These are phyloP conservation scores for Pantala flavescens DNA, from an alignment of 1,140 invertebrate species.

Conservation along the genomic window DNA sequence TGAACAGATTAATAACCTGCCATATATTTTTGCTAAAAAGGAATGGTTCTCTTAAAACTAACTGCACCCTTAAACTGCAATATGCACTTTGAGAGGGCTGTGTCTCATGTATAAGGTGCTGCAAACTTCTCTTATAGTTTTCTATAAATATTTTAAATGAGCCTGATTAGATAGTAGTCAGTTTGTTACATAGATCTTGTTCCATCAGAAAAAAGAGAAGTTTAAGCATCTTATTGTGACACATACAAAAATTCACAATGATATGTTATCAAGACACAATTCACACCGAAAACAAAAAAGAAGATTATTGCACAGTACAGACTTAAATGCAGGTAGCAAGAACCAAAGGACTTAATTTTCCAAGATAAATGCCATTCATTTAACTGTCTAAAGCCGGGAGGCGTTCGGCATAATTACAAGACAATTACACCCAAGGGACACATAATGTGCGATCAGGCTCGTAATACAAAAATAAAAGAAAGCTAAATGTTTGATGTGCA, in stretches of 20 bases:
- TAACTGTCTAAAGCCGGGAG: background rate
- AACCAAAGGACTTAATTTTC: conserved; percentile 17
- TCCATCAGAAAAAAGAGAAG: conserved; percentile 15
- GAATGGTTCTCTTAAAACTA: conserved; percentile 13
- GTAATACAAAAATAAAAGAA: no score
- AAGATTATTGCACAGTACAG: conserved; percentile 23
- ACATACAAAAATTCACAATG: conserved; percentile 24
- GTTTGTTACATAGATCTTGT: background rate
- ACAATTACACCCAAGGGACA: no score
- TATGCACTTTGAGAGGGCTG: conserved; percentile 20
- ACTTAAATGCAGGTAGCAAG: conserved; percentile 22
- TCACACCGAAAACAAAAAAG: conserved; percentile 22
- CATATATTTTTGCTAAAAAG: conserved; percentile 15
- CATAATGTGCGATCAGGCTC: no score
- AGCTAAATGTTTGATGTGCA: no score
- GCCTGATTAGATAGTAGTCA: background rate
- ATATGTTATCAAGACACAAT: conserved; percentile 24
- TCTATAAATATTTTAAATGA: conserved; percentile 7
- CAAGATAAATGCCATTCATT: background rate
- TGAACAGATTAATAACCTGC: background rate
- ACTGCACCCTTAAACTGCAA: conserved; percentile 20
- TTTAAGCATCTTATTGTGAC: conserved; percentile 21
- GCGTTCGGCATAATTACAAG: background rate
- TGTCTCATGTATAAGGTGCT: conserved; percentile 20
- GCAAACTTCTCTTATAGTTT: conserved; percentile 17